phyloP scores from a whole-genome alignment of 2,888 invertebrate genomes.

The Drosophila ustulata region DNA sequence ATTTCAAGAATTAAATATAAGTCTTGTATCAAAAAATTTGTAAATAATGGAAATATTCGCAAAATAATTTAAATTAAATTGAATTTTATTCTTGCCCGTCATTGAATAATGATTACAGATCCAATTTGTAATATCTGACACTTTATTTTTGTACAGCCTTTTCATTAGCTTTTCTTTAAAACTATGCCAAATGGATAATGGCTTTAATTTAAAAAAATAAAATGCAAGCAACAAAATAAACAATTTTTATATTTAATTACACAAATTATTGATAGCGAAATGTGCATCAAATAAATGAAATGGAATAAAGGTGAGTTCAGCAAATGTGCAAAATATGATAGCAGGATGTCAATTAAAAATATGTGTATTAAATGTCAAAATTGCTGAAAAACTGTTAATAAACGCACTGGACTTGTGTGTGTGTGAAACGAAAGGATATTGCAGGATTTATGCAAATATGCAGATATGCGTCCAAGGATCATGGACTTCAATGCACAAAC shows the following conservation, averaged over 20 bases:
- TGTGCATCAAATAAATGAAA: constrained; percentile 9
- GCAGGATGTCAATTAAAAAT: constrained; percentile 19
- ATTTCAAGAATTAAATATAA: too few species aligned
- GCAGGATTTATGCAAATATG: constrained; percentile 32
- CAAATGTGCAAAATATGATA: neutral
- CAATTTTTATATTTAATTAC: neutral
- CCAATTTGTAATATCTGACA: too few species aligned
- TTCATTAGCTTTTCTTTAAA: too few species aligned
- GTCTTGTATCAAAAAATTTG: too few species aligned
- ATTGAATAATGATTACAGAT: too few species aligned
- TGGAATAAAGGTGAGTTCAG: neutral
- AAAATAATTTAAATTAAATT: too few species aligned
- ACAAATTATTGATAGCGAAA: neutral
- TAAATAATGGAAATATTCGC: too few species aligned
- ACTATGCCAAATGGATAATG: too few species aligned
- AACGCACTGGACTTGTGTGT: constrained; percentile 22
- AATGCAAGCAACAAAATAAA: too few species aligned
- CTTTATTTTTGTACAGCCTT: too few species aligned
- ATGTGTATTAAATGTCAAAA: constrained; percentile 14
- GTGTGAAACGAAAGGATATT: constrained; percentile 47
- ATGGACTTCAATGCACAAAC: constrained; percentile 13
- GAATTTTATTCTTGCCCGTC: too few species aligned
- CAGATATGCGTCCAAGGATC: constrained; percentile 15
- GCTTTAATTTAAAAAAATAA: too few species aligned
- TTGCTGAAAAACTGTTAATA: constrained; percentile 22